Conservation (phyloP, 2,113 vertebrate species). For the Eulemur rufifrons region DNA sequence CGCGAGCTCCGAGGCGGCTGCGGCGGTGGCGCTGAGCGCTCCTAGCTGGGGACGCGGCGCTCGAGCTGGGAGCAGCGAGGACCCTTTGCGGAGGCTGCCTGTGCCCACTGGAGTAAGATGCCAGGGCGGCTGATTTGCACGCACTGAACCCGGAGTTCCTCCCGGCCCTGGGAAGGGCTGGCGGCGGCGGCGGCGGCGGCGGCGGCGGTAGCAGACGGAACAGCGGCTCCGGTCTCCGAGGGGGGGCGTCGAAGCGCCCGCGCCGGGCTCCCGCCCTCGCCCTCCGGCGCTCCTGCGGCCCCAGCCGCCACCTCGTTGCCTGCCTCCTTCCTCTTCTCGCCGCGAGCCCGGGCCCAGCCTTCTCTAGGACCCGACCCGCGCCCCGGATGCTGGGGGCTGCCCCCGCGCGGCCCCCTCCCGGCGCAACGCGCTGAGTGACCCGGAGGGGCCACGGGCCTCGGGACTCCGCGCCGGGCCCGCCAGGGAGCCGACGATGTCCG, state of each 20-base stretch:
- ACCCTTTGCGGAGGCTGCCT: slow-evolving; percentile 43
- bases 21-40: slow-evolving; percentile 21
- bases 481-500: slow-evolving; percentile 64
- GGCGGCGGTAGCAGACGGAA: slow-evolving; percentile 57
- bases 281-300: slow-evolving; percentile 37
- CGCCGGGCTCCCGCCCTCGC: slow-evolving; percentile 37
- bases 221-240: slow-evolving; percentile 68
- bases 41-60: neutral
- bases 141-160: slow-evolving; percentile 67
- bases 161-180: slow-evolving; percentile 53
- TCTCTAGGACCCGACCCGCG: neutral
- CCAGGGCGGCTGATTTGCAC: slow-evolving; percentile 41
- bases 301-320: slow-evolving; percentile 41
- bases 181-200: slow-evolving; percentile 45
- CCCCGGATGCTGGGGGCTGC: slow-evolving; percentile 58
- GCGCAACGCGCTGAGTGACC: slow-evolving; percentile 47
- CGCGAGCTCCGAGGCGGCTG: slow-evolving; percentile 34
- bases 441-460: neutral
- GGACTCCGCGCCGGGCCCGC: slow-evolving; percentile 36
- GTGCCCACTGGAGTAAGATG: slow-evolving; percentile 59
- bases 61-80: slow-evolving; percentile 28
- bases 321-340: slow-evolving; percentile 18
- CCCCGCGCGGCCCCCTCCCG: slow-evolving; percentile 40
- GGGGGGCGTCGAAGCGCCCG: slow-evolving; percentile 67
- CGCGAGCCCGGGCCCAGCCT: neutral